Conservation (phyloP, 1,140 invertebrate genomes). For the Pogonognathellus flavescens region DNA sequence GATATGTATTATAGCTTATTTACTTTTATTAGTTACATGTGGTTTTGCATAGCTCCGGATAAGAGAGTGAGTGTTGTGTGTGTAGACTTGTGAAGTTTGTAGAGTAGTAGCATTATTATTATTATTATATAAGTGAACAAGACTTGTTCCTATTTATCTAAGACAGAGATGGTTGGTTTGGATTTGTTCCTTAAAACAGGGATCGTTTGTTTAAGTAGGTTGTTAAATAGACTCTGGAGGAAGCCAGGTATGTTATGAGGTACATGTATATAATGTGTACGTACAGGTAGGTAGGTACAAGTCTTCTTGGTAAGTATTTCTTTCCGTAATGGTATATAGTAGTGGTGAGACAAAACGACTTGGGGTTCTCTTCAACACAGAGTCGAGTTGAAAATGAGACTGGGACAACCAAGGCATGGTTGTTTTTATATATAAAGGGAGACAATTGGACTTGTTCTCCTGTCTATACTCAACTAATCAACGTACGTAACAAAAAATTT, state of each 20-base stretch:
- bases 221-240: too few relatives aligned
- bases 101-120: background rate
- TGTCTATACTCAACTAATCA: too few relatives aligned
- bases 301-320: too few relatives aligned
- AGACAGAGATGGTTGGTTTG: slow-evolving; percentile 34
- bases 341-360: too few relatives aligned
- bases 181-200: slow-evolving; percentile 42
- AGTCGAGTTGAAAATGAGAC: background rate
- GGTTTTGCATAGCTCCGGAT: slow-evolving; percentile 13
- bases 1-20: background rate
- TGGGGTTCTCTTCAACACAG: slow-evolving; percentile 14
- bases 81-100: background rate
- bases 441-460: too few relatives aligned
- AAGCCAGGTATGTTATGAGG: too few relatives aligned
- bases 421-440: too few relatives aligned
- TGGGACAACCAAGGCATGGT: too few relatives aligned
- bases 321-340: too few relatives aligned
- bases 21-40: slow-evolving; percentile 21
- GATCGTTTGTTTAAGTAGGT: background rate
- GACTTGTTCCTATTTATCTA: slow-evolving; percentile 44
- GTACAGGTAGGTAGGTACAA: too few relatives aligned
- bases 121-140: slow-evolving; percentile 36
- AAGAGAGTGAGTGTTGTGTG: slow-evolving; percentile 1
- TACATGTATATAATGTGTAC: too few relatives aligned
- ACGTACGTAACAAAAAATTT: slow-evolving; percentile 7